Base-by-base conservation (phyloP, 2,797 vertebrate genomes). In the Cryptoblepharus egeriae region DNA sequence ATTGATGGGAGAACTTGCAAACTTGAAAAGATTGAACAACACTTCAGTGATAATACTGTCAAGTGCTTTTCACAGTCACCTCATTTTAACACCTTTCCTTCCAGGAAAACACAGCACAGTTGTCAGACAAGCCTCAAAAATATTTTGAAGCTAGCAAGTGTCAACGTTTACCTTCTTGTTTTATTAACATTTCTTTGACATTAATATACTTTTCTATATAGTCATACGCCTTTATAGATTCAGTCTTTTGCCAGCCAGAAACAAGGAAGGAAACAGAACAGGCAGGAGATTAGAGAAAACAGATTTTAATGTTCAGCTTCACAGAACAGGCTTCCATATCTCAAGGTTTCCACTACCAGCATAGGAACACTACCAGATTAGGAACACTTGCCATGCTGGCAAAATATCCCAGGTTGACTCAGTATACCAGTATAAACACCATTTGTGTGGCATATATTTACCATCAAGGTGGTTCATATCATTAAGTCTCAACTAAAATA, bases 21-120 rank as follows among this genome's bases (percentile, higher is more conserved):
- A 57, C n/a, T 20, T 69, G 52, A 57, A 57, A 69, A 68, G 18
- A 70, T n/a, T 28, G 7, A 69, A 52, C 10, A 69, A 69, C 65
- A 69, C 52, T 69, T 69, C 15, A 20, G 13, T 58, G 35, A 69
- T 52, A 79, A 42, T 30, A 37, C 15, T 37, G 45, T 24, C n/a
- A 24, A 55, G 32, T 37, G 16, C 65, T 58, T 69, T 58, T 58
- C 77, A n/a, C 45, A 78, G 52, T 26, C 52, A 58, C 67, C 32
- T 79, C 52, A 69, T 61, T 70, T 79, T 61, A 69, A 69, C 49
- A 60, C n/a, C 26, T 70, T 45, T 42, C 24, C n/a, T 65, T 55
- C 37, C 60, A 70, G 52, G 5, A 11, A 39, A 58, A 69, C 15
- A 57, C 20, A 69, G 16, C 16, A 30, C 11, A 79, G 28, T 18